Conservation (phyloP, 2,113 vertebrate species). For the Melanostigma gelatinosum region DNA sequence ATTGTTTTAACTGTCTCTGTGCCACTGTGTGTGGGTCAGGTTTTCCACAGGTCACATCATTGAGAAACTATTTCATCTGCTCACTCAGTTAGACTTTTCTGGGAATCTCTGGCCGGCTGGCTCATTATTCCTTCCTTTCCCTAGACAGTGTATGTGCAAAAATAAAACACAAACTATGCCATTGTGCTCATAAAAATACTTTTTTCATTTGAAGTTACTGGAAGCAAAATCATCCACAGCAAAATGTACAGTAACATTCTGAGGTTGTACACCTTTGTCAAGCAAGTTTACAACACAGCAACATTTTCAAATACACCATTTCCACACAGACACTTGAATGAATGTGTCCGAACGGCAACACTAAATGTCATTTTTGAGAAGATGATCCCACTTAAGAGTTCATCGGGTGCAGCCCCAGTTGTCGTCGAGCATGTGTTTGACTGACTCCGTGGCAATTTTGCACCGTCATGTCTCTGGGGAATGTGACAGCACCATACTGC, state of each 20-base stretch:
- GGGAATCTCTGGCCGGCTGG: constrained; percentile 36
- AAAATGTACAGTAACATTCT: constrained; percentile 31
- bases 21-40: background rate
- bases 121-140: background rate
- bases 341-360: constrained; percentile 4
- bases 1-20: background rate
- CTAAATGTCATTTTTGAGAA: constrained; percentile 41
- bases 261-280: background rate
- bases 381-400: constrained; percentile 30
- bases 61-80: constrained; percentile 63
- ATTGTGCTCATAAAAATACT: constrained; percentile 32
- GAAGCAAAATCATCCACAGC: constrained; percentile 30
- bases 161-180: constrained; percentile 9
- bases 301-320: constrained; percentile 22
- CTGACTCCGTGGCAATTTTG: background rate
- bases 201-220: constrained; percentile 51
- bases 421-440: constrained; percentile 16
- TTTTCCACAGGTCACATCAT: constrained; percentile 50
- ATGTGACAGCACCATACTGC: constrained; percentile 37
- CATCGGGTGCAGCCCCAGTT: background rate
- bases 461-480: constrained; percentile 51
- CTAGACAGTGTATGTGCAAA: background rate
- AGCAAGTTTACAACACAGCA: constrained; percentile 24
- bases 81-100: constrained; percentile 31
- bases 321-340: background rate